Evolutionary conservation across 2,888 invertebrate genomes (phyloP).

Genomic region (Meandrusa payeni): DNA sequence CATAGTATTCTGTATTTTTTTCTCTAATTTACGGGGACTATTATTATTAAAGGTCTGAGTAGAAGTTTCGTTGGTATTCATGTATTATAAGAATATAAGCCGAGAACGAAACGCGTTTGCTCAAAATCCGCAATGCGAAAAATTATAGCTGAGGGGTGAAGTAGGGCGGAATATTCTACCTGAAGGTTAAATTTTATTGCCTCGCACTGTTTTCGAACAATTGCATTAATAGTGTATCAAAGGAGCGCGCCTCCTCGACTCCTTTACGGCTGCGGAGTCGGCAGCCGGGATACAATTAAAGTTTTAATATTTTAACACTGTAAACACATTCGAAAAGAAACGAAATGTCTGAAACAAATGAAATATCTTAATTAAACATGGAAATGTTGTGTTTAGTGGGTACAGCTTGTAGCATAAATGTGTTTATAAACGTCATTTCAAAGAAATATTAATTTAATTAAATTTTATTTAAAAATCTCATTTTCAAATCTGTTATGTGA

Average conservation of each 20-base stretch:
- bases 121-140: conserved; percentile 76
- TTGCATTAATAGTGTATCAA: conserved; percentile 79
- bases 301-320: conserved; percentile 68
- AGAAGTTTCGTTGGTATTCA: background rate
- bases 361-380: conserved; percentile 47
- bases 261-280: conserved; percentile 65
- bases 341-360: no score
- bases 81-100: conserved; percentile 33
- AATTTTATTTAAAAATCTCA: no score
- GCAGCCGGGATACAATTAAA: conserved; percentile 65
- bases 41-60: no score
- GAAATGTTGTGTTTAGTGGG: no score
- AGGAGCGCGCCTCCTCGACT: conserved; percentile 58
- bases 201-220: conserved; percentile 73
- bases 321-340: conserved; percentile 53
- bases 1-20: no score
- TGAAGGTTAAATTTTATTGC: conserved; percentile 75
- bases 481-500: no score
- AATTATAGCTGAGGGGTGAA: conserved; percentile 68
- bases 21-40: no score
- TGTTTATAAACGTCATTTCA: no score
- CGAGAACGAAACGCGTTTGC: conserved; percentile 36
- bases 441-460: no score
- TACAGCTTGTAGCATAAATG: no score
- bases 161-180: conserved; percentile 68